Base-by-base conservation (phyloP, 2,113 vertebrate genomes). In the Barnardius zonarius region DNA sequence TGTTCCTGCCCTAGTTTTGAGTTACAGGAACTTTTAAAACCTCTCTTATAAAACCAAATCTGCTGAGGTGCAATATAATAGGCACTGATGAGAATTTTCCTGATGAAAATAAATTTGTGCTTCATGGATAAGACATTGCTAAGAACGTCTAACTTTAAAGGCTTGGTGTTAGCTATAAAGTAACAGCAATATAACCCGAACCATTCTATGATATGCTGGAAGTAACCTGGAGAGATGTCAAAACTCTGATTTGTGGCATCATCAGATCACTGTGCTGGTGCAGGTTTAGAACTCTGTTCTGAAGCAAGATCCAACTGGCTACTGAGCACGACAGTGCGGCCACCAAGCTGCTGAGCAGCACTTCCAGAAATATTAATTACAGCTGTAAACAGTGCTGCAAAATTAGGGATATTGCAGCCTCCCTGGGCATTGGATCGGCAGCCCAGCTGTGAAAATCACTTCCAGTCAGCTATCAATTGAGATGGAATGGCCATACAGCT, bases 371-470 rank as follows among this genome's bases (percentile, higher is more conserved):
- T 97, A 98, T 96, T 97, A 96, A 97, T 98, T 97, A 97, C 43
- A 30, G 78, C 94, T 95, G 81, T 96, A 97, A 92, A 96, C 84
- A 90, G 91, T 5, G 24, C 93, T 93, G 95, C 84, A 49, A 84
- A 96, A 94, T 92, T 88, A 81, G 93, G 95, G 90, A 84, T 52
- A 95, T 91, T 93, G 92, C 92, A 93, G 96, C 81, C 83, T 97
- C 97, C 95, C 95, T 96, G 94, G 96, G 97, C 61, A 75, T 95
- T 95, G 94, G 93, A 96, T 96, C 17, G 48, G 95, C 92, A 97
- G 95, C 96, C 98, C 98, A 98, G 97, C 96, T 97, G 97, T 93
- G 97, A 97, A 92, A 97, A 94, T 85, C 97, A 97, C 94, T 98
- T 97, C 92, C 96, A 97, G 97, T 97, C 74, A 41, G 94, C 85